Conservation (phyloP, 92 coral and sea anemone species). For the Parazoanthus darwini region DNA sequence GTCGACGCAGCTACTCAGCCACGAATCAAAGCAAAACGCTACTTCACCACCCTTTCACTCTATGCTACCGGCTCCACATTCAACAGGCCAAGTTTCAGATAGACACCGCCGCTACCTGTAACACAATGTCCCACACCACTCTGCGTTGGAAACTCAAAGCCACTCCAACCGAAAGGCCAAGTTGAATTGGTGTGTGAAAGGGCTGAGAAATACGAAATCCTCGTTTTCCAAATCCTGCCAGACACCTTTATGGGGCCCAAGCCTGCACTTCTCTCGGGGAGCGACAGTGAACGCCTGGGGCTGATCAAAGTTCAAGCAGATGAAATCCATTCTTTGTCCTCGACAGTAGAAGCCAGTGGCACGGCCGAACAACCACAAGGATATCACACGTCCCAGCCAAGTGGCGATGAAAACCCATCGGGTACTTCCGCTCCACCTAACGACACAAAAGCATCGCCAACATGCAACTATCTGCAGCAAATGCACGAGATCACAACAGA, state of each 20-base stretch:
- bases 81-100: conserved; percentile 49
- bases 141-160: conserved; percentile 20
- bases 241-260: conserved; percentile 43
- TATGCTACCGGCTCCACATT: conserved; percentile 50
- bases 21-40: conserved; percentile 38
- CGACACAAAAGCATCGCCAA: neutral
- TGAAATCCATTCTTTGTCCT: conserved; percentile 42
- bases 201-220: conserved; percentile 37
- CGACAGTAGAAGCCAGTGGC: conserved; percentile 21
- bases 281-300: conserved; percentile 57
- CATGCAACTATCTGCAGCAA: conserved; percentile 46
- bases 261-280: conserved; percentile 57
- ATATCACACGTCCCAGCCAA: neutral
- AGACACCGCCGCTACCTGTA: conserved; percentile 74
- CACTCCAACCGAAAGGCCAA: conserved; percentile 51
- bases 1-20: neutral
- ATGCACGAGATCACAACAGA: conserved; percentile 36
- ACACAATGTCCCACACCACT: conserved; percentile 29
- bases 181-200: conserved; percentile 51
- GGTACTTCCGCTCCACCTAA: neutral
- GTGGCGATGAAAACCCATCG: neutral
- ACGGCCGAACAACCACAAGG: neutral
- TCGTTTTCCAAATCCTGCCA: conserved; percentile 49
- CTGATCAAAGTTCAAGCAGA: conserved; percentile 56
- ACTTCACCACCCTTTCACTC: conserved; percentile 57